phyloP scores from a whole-genome alignment of 2,113 vertebrate genomes.

The Cyprinodon variegatus region DNA sequence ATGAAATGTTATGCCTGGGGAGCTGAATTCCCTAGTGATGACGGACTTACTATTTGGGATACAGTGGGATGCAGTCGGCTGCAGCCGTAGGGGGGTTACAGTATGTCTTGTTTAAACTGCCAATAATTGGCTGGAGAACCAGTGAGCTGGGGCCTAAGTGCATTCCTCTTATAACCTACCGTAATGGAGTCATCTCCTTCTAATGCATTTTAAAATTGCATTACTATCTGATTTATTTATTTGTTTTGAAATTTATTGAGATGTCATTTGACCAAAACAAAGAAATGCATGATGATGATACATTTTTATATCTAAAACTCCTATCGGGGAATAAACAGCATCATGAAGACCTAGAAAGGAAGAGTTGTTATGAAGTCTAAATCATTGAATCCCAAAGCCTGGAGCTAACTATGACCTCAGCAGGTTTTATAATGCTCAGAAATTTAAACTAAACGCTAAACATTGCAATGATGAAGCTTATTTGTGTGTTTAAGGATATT shows the following conservation, averaged over 20 bases:
- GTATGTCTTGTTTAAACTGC: conserved; percentile 54
- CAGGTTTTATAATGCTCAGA: too few species aligned
- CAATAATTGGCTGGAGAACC: conserved; percentile 69
- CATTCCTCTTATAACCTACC: conserved; percentile 63
- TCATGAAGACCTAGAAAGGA: background rate
- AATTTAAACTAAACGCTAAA: too few species aligned
- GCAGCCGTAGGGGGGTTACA: conserved; percentile 30
- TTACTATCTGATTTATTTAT: too few species aligned
- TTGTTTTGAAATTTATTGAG: background rate
- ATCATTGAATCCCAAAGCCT: background rate
- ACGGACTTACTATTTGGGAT: conserved; percentile 38
- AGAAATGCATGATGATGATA: background rate
- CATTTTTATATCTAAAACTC: background rate
- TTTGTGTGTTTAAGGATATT: too few species aligned
- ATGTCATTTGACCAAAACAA: background rate
- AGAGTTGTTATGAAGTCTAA: background rate
- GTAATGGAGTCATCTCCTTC: conserved; percentile 8
- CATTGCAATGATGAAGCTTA: too few species aligned
- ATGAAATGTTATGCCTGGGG: conserved; percentile 63
- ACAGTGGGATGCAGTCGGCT: conserved; percentile 46
- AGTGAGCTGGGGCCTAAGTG: conserved; percentile 62
- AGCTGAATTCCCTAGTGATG: conserved; percentile 44
- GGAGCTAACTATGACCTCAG: too few species aligned
- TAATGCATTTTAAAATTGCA: background rate
- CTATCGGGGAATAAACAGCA: background rate